A percentile compares a stretch with the other conserved stretches of the same genome.
Conservation (phyloP, 2,888 invertebrate species). For the Caenorhabditis afra region DNA sequence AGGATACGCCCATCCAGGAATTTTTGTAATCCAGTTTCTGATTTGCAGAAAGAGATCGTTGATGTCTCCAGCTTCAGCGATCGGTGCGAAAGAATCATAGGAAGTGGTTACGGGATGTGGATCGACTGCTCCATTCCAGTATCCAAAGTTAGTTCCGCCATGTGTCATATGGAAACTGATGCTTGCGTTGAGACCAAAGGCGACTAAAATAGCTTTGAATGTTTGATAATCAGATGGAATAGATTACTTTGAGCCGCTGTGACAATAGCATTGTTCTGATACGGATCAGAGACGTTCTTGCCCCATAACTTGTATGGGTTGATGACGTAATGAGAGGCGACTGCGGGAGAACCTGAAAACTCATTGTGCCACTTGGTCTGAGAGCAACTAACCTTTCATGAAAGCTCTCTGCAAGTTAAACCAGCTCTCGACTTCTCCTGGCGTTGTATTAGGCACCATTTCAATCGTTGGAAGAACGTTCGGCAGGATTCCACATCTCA, state of each 20-base stretch:
- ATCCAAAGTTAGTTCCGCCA: slow-evolving; percentile 76
- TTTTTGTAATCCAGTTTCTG: slow-evolving; percentile 58
- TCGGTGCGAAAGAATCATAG: slow-evolving; percentile 77
- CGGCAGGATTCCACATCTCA: slow-evolving; percentile 35
- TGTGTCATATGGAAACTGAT: slow-evolving; percentile 70
- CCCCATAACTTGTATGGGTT: slow-evolving; percentile 48
- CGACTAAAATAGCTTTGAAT: slow-evolving; percentile 15
- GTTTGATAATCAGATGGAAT: background rate
- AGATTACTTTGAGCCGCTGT: slow-evolving; percentile 35
- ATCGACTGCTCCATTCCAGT: slow-evolving; percentile 66
- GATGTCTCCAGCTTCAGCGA: slow-evolving; percentile 73
- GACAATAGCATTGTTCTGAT: slow-evolving; percentile 28
- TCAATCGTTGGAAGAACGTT: slow-evolving; percentile 40
- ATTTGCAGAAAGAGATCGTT: slow-evolving; percentile 64
- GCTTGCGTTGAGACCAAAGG: slow-evolving; percentile 49
- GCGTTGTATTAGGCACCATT: slow-evolving; percentile 21
- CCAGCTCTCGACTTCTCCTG: slow-evolving; percentile 25
- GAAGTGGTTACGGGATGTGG: slow-evolving; percentile 67
- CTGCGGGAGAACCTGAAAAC: slow-evolving; percentile 38
- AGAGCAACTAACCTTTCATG: slow-evolving; percentile 27
- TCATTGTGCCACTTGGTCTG: background rate
- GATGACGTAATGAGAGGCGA: slow-evolving; percentile 46
- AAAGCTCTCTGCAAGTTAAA: slow-evolving; percentile 43
- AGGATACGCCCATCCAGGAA: slow-evolving; percentile 57
- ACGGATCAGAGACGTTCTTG: slow-evolving; percentile 18